Evolutionary conservation across 2,113 vertebrate species (phyloP), one percentile per base, ranked within the genome.

Genomic region (Talpa occidentalis): DNA sequence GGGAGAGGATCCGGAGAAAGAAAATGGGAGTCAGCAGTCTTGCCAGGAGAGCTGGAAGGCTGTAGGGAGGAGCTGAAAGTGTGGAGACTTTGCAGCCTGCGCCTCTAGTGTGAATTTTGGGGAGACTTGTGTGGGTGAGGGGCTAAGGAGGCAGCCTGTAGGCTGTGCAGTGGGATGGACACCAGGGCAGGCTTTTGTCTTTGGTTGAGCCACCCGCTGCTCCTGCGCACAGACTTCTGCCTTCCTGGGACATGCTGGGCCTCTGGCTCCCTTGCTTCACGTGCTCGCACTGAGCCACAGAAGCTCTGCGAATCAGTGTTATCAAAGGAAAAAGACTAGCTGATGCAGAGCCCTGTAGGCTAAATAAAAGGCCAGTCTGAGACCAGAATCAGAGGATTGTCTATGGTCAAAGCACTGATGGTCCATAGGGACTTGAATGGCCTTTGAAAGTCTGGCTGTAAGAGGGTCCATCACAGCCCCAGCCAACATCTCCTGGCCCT

Each of bases 191-290:
- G 32, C 24, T 32, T 7, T 32, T 3, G 0, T 59, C 37, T 62
- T 66, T 56, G 10, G 3, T n/a, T 56, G 1, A 69, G 54, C 9
- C 32, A 28, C 2, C 4, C 11, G 56, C 79, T 72, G n/a, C 56
- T 32, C 42, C 81, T 80, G 47, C 49, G 11, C 59, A 87, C 32
- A 60, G 35, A 24, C 28, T 28, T 9, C 54, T 30, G 2, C 74
- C 15, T 88, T 40, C 60, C 52, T 72, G 22, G 6, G 10, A 42
- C 44, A 60, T 56, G 0, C 62, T 35, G 10, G n/a, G 12, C 44
- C 32, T n/a, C 64, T 21, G 4, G 2, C 6, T 7, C 8, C 19
- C 1, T 2, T 21, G 35, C 21, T 26, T 9, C 35, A 11, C 0
- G 0, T 32, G 22, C 1, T 2, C 35, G 19, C 11, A 7, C 74